phyloP scores from a whole-genome alignment of 1,140 invertebrate genomes.

The Brachionus rubens region DNA sequence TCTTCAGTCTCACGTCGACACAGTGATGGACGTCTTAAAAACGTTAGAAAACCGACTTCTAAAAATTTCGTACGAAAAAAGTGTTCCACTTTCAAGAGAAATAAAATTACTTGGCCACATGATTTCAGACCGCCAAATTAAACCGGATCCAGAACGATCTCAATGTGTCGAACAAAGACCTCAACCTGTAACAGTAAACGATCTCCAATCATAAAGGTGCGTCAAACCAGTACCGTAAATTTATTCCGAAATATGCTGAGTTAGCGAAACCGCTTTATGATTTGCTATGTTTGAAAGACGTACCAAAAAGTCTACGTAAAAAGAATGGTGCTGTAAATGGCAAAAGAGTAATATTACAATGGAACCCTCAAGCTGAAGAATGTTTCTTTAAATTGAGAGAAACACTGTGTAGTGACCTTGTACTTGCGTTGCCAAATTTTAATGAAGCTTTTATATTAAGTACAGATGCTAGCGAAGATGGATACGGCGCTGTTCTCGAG shows the following conservation, averaged over 20 bases:
- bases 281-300: background rate
- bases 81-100: too few species aligned
- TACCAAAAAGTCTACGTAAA: background rate
- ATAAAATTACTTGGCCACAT: too few species aligned
- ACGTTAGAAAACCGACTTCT: background rate
- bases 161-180: too few species aligned
- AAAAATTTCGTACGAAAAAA: too few species aligned
- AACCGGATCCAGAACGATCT: too few species aligned
- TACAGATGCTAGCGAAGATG: constrained; percentile 3
- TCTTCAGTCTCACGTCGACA: background rate
- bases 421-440: constrained; percentile 15
- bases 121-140: too few species aligned
- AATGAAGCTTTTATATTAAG: background rate
- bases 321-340: background rate
- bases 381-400: background rate
- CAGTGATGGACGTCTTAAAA: background rate
- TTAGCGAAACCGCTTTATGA: too few species aligned
- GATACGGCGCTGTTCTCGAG: constrained; percentile 17
- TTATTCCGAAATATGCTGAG: too few species aligned
- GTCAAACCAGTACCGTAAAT: too few species aligned
- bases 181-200: too few species aligned
- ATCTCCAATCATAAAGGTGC: too few species aligned
- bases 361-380: background rate
- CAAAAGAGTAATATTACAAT: background rate
- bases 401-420: background rate